Base-by-base conservation (phyloP, 2,888 invertebrate species). In the Pterostichus niger region DNA sequence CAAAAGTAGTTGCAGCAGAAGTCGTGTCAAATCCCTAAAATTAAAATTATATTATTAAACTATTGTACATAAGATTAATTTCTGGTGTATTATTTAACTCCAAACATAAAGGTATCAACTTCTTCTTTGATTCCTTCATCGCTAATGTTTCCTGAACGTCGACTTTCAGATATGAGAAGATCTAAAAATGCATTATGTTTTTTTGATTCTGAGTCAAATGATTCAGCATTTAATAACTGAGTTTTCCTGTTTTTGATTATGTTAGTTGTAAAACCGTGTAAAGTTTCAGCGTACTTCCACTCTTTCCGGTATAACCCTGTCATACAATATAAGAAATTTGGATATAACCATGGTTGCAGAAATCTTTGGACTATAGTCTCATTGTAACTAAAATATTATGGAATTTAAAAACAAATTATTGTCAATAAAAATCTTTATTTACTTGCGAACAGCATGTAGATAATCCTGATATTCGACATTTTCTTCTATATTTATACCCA, bases 401-500 rank as follows among this genome's bases (percentile, higher is more conserved):
- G 49, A 17, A n/a, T n/a, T n/a, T n/a, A n/a, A n/a, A n/a, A n/a
- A n/a, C n/a, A n/a, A n/a, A n/a, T n/a, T n/a, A n/a, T n/a, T n/a
- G n/a, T n/a, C n/a, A n/a, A n/a, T n/a, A n/a, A n/a, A n/a, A n/a
- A n/a, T n/a, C n/a, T n/a, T n/a, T n/a, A n/a, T 10, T 44, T 35
- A 24, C 54, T 17, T 24, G 56, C 10, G 90, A 80, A 95, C 91
- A 44, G 93, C 91, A 10, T 91, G 86, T 80, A 94, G 92, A 87
- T 95, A 95, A 40, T 89, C 90, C 11, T 92, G 91, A 17, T 87
- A 13, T 80, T 83, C 44, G n/a, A n/a, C n/a, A 64, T 92, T 90
- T 61, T 90, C 89, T 78, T 91, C 89, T 7, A 95, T 89, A 83
- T 91, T 91, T 0, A 92, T 92, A 2, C 96, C 96, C 93, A 96